Evolutionary conservation across 2,888 invertebrate genomes (phyloP), one percentile per base, ranked within the genome.

Genomic region (Hirtodrosophila cameraria): DNA sequence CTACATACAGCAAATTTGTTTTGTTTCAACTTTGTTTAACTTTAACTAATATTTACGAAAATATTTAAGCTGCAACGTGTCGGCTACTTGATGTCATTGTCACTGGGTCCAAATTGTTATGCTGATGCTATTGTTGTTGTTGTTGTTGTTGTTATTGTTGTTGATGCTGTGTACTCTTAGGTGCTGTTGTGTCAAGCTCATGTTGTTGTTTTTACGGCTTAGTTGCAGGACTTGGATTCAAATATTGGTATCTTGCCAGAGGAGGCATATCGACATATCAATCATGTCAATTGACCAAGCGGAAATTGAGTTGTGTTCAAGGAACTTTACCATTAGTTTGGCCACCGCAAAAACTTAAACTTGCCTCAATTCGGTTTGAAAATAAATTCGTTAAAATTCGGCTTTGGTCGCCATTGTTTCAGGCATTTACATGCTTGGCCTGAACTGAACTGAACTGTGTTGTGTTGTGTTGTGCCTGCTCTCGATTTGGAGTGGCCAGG

Each of bases 221-320:
- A 36, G 28, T 15, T 38, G 9, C 7, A 27, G 33, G 27, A 13
- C 23, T 15, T 13, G 28, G 27, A 23, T 15, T 11, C 23, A 25
- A 50, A 33, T n/a, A n/a, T n/a, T n/a, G n/a, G n/a, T n/a, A n/a
- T n/a, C n/a, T n/a, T n/a, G n/a, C n/a, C n/a, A 33, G 18, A 15
- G 13, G n/a, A 15, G 45, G 31, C 12, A 31, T 15, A 41, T 55
- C 43, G 50, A 69, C 49, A 79, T 68, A 83, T 83, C 82, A 83
- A 83, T 86, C 82, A 86, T 84, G 82, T 61, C 67, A 84, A 60
- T 84, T 81, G 85, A 62, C 78, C 85, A 67, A 75, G 75, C 82
- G 78, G 75, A 82, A 84, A 72, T 76, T 57, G 48, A 71, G 63
- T 61, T 71, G 50, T 57, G 55, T 27, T 42, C 13, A 36, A 28